Evolutionary conservation across 2,888 invertebrate genomes (phyloP), one percentile per base, ranked within the genome.

Genomic region (Lasioglossum pauxillum): DNA sequence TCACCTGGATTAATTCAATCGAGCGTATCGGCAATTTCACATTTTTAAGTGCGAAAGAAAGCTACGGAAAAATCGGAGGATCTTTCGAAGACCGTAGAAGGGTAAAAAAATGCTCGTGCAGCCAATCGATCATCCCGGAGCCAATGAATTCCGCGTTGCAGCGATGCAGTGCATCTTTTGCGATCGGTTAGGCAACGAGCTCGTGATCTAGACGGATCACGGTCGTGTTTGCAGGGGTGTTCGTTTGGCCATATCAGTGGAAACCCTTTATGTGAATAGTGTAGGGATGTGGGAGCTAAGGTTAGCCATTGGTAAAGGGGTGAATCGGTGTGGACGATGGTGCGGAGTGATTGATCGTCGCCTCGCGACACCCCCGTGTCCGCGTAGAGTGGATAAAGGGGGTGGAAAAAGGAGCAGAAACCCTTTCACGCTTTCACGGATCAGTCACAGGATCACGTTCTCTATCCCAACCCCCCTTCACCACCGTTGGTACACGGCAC

Each of bases 331-430:
- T 75, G 83, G 85, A 78, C 88, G 92, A 90, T 90, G 92, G 91
- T 86, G 88, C 88, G 88, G 87, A 90, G 94, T 94, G 94, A 94
- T 94, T 94, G 94, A 94, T 94, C 93, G 93, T 93, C 90, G 91
- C 91, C 90, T 91, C 91, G 91, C 93, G 92, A 92, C 93, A 94
- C 93, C 93, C 92, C 91, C 90, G 88, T 90, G 91, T 92, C 91
- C 92, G 88, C 89, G 87, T 82, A 88, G 91, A 93, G 91, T 92
- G 91, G 90, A 91, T 92, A 92, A 94, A 94, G 93, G 93, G 94
- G n/a, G 93, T 93, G 90, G 91, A 90, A 90, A 89, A 90, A 89
- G 90, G 88, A 88, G 91, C 89, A 88, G 90, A 89, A 94, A 93
- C 94, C 94, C 94, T 94, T 94, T 94, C 92, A 91, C 92, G 91